Evolutionary conservation across 1,140 invertebrate genomes (phyloP).

Genomic region (Saccostrea echinata): DNA sequence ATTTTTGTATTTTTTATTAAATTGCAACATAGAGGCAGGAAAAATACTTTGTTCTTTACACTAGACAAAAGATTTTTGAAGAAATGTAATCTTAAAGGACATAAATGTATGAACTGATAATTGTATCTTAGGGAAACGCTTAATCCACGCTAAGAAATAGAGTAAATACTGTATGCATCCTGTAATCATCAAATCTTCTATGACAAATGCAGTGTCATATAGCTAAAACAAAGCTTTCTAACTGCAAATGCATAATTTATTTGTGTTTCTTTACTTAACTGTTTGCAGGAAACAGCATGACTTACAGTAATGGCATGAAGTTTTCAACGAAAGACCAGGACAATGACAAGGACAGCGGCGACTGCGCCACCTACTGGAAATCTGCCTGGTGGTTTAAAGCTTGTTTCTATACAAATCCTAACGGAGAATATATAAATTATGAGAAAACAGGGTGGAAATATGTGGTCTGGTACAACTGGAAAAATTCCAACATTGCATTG

Average conservation of each 20-base stretch:
- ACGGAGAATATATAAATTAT: not conserved
- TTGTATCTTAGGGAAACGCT: too few relatives aligned
- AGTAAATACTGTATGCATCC: too few relatives aligned
- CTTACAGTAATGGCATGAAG: not conserved
- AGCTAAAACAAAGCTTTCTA: too few relatives aligned
- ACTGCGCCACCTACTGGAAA: not conserved
- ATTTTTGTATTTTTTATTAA: too few relatives aligned
- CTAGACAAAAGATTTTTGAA: too few relatives aligned
- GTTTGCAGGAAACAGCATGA: constrained; percentile 8
- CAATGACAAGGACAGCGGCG: not conserved
- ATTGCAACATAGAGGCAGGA: too few relatives aligned
- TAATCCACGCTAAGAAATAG: too few relatives aligned
- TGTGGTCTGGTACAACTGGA: not conserved
- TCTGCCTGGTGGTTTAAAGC: not conserved
- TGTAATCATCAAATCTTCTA: too few relatives aligned
- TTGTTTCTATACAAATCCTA: not conserved
- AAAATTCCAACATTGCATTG: not conserved
- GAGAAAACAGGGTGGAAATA: not conserved
- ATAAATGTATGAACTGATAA: not conserved
- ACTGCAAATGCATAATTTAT: too few relatives aligned
- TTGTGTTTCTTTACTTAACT: not conserved
- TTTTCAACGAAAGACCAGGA: constrained; percentile 18
- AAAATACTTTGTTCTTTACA: too few relatives aligned
- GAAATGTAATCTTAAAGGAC: too few relatives aligned
- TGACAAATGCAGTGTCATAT: too few relatives aligned